Evolutionary conservation across 2,888 invertebrate genomes (phyloP).

Genomic region (Thecophora atra): DNA sequence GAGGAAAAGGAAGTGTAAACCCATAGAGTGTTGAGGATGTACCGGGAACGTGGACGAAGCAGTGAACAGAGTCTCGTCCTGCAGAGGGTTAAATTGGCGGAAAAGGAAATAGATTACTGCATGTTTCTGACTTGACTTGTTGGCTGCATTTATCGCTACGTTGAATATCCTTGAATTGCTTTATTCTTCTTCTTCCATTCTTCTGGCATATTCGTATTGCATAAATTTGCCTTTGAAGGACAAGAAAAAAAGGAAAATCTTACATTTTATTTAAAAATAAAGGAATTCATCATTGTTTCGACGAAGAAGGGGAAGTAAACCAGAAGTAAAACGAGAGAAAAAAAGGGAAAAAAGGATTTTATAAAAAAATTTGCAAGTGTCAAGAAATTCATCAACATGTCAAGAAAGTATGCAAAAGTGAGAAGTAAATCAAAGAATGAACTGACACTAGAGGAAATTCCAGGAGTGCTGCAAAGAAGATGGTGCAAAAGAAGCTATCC

Average conservation of each 20-base stretch:
- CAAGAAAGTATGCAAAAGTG: not conserved
- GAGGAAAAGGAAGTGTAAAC: no score
- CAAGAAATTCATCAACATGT: constrained; percentile 27
- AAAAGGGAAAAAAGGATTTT: not conserved
- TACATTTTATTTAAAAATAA: not conserved
- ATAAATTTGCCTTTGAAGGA: not conserved
- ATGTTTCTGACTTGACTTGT: constrained; percentile 5
- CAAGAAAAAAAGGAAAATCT: not conserved
- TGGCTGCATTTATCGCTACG: not conserved
- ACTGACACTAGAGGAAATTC: not conserved
- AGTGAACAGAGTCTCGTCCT: not conserved
- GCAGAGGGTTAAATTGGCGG: not conserved
- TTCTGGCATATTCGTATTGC: not conserved
- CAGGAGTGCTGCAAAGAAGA: not conserved
- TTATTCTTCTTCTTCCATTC: not conserved
- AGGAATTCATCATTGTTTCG: not conserved
- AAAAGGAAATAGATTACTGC: constrained; percentile 16
- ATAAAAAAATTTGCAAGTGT: not conserved
- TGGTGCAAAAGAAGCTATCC: not conserved
- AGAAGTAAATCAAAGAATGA: not conserved
- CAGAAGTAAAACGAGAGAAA: not conserved
- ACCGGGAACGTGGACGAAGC: not conserved
- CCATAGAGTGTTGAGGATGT: no score
- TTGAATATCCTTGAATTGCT: not conserved
- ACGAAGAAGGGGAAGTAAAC: not conserved